Evolutionary conservation across 1,140 invertebrate genomes (phyloP).

Genomic region (Bombus ignitus): DNA sequence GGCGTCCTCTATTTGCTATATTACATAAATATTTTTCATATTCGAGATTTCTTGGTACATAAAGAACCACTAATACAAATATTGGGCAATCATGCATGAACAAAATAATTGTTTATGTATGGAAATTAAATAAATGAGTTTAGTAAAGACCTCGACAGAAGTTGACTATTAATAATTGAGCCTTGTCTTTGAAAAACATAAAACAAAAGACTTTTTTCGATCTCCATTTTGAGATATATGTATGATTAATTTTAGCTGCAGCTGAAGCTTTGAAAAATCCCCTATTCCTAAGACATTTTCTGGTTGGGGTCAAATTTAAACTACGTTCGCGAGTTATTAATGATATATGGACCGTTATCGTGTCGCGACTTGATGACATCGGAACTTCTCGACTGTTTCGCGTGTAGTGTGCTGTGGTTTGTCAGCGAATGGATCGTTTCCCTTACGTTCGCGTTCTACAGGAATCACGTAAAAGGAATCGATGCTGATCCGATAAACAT

Average conservation of each 20-base stretch:
- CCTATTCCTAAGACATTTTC: too few species aligned
- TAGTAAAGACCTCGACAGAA: not conserved
- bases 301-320: not conserved
- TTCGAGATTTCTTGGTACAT: too few species aligned
- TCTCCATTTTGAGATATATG: not conserved
- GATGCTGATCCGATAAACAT: slow-evolving; percentile 1
- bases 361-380: slow-evolving; percentile 25
- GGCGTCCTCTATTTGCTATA: too few species aligned
- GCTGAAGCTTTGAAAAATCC: not conserved
- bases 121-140: not conserved
- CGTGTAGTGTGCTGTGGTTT: slow-evolving; percentile 10
- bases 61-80: too few species aligned
- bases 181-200: not conserved
- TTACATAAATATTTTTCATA: too few species aligned
- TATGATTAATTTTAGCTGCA: not conserved
- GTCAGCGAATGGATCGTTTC: slow-evolving; percentile 27
- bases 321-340: not conserved
- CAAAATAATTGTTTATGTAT: too few species aligned
- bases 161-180: not conserved
- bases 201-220: not conserved
- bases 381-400: slow-evolving; percentile 30
- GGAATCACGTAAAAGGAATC: not conserved
- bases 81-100: too few species aligned
- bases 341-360: slow-evolving; percentile 12
- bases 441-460: not conserved